Percentiles rank a stretch among this genome's conserved stretches.
These are phyloP conservation scores for Heliconius hermathena DNA, from an alignment of 1,140 invertebrate species.

Conservation along the genomic window DNA sequence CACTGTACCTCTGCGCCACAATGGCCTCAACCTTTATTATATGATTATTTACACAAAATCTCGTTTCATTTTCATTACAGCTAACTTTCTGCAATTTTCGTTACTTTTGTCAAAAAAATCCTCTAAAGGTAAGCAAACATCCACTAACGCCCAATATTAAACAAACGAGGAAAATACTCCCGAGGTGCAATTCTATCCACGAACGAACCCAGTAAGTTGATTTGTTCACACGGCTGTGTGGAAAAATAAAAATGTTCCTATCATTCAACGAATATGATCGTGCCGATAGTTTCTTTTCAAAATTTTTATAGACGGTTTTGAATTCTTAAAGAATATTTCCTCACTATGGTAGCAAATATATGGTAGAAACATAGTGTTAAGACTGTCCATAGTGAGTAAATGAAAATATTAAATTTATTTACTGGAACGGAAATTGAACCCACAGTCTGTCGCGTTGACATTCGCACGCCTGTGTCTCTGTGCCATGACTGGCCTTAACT, in stretches of 20 bases:
- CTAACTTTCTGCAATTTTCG: neutral
- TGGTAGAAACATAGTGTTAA: no score
- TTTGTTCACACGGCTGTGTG: constrained; percentile 17
- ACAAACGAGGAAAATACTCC: constrained; percentile 27
- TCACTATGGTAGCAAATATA: no score
- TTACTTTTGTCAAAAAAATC: constrained; percentile 14
- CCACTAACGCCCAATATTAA: constrained; percentile 15
- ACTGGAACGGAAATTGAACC: no score
- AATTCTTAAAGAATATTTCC: neutral
- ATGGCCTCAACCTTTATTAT: neutral
- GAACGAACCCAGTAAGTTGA: constrained; percentile 18
- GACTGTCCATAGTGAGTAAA: no score
- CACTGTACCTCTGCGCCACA: no score
- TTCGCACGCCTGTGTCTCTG: no score
- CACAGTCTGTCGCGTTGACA: no score
- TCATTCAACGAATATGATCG: neutral
- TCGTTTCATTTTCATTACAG: neutral
- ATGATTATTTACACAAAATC: neutral
- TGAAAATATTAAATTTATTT: no score
- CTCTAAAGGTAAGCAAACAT: constrained; percentile 20
- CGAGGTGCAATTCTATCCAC: constrained; percentile 26
- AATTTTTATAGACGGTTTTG: neutral
- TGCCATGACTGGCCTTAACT: no score
- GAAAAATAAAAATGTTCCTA: constrained; percentile 13
- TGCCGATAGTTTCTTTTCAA: neutral